Evolutionary conservation across 2,888 invertebrate species (phyloP), one percentile per base, ranked within the genome.

Genomic region (Andrena dorsata): DNA sequence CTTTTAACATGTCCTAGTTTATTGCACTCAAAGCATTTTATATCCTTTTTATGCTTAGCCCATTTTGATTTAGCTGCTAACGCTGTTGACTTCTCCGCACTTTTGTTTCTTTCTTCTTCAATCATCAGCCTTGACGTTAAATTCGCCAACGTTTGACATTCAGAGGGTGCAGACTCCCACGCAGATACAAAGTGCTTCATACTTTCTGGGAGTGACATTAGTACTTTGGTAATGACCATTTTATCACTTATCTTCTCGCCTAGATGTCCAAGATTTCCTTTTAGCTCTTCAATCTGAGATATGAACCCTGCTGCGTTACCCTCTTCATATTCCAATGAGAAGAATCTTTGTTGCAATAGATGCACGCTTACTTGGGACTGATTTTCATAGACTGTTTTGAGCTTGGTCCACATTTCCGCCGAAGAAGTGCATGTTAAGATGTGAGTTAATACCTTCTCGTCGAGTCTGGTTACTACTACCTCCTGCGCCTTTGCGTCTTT

Each of bases 381-480:
- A 16, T 61, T 30, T 32, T 61, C 60, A 8, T 61, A 61, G 3
- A 61, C 8, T 7, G 20, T 32, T 13, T 61, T 30, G 0, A 61
- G 60, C n/a, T 61, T 61, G n/a, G n/a, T 20, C 60, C 32, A 61
- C 30, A 61, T 61, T n/a, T 61, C 60, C 2, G 30, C 30, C 7
- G 60, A 30, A 20, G 10, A 32, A n/a, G 0, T 20, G n/a, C 30
- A 61, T 32, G n/a, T 61, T 32, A 61, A 32, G 7, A 61, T 32
- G 32, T 32, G 60, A 2, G 30, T n/a, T 2, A 32, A 0, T 20
- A 32, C 30, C 5, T 16, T 32, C 7, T 61, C 60, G 16, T 61
- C 60, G 2, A 61, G 60, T 0, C 32, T 61, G 5, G 6, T 61
- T 61, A 61, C 30, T 2, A 61, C 26, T n/a, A 61, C 7, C 7